Evolutionary conservation across 2,888 invertebrate genomes (phyloP), one percentile per base, ranked within the genome.

Genomic region (Holacanthella duospinosa): DNA sequence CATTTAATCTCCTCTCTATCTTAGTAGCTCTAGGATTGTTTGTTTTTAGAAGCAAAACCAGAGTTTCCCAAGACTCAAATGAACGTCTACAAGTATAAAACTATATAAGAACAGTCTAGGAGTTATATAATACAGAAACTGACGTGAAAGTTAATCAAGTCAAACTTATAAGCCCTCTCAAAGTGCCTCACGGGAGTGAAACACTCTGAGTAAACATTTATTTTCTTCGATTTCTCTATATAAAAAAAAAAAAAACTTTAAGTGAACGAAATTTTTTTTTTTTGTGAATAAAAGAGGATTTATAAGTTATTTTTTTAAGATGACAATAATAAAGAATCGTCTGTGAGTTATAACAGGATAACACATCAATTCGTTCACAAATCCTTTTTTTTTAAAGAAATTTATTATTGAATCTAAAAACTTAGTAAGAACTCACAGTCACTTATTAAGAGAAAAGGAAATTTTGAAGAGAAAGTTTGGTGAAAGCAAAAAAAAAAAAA

Each of bases 81-180:
- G n/a, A n/a, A n/a, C n/a, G n/a, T n/a, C n/a, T 36, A 21, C 19
- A 48, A 9, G 48, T 9, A 48, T 48, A 6, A 21, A 21, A 48
- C 48, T 48, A 36, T 36, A 16, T 48, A 21, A 48, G 12, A 48
- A 16, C 6, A 6, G 6, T 21, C 48, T 48, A 48, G 19, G 48
- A 9, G 6, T 48, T 48, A 21, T 36, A 9, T 36, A 36, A 16
- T 36, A 9, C 36, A 36, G 36, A 21, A 21, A 48, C 48, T 48
- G 48, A 48, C 48, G 48, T 48, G 48, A 48, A 48, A 48, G 48
- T 48, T 48, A 48, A 48, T 48, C 48, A 48, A 48, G 48, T 48
- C 48, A 48, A 48, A 48, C 16, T n/a, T 36, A 16, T 48, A 48
- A 48, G 48, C 48, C n/a, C 48, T n/a, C 9, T 48, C 4, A 48